Percentiles rank a stretch among this genome's conserved stretches.
Evolutionary conservation across 2,888 invertebrate species (phyloP).

Genomic region (Agrilus biguttatus): DNA sequence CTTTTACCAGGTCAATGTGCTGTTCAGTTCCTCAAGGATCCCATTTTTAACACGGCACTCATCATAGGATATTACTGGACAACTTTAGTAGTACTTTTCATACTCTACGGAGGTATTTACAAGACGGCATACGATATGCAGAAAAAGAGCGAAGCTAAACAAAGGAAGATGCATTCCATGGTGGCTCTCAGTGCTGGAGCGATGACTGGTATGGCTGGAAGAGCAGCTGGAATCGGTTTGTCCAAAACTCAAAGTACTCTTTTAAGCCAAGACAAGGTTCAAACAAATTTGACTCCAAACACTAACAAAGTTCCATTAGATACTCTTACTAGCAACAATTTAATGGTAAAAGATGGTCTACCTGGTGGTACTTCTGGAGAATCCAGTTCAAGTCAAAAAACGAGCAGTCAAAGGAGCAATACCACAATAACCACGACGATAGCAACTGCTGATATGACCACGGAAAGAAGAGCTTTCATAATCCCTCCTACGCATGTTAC

Average conservation of each 20-base stretch:
- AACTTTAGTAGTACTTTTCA: conserved; percentile 86
- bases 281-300: conserved; percentile 33
- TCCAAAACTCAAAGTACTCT: conserved; percentile 60
- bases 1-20: conserved; percentile 79
- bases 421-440: conserved; percentile 43
- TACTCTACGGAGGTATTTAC: conserved; percentile 93
- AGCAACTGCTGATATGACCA: conserved; percentile 27
- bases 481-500: conserved; percentile 14
- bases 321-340: conserved; percentile 10
- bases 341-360: conserved; percentile 20
- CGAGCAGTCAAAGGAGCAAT: conserved; percentile 42
- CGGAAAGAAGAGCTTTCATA: conserved; percentile 18
- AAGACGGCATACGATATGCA: conserved; percentile 96
- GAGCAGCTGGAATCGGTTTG: conserved; percentile 74
- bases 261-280: conserved; percentile 57
- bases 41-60: conserved; percentile 91
- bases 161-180: conserved; percentile 91
- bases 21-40: conserved; percentile 94
- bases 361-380: conserved; percentile 33
- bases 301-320: conserved; percentile 18
- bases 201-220: conserved; percentile 80
- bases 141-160: conserved; percentile 91
- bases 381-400: conserved; percentile 46
- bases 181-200: conserved; percentile 80
- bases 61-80: conserved; percentile 98